Evolutionary conservation across 1,140 invertebrate genomes (phyloP).

Genomic region (Ceratoteleas bidentatus): DNA sequence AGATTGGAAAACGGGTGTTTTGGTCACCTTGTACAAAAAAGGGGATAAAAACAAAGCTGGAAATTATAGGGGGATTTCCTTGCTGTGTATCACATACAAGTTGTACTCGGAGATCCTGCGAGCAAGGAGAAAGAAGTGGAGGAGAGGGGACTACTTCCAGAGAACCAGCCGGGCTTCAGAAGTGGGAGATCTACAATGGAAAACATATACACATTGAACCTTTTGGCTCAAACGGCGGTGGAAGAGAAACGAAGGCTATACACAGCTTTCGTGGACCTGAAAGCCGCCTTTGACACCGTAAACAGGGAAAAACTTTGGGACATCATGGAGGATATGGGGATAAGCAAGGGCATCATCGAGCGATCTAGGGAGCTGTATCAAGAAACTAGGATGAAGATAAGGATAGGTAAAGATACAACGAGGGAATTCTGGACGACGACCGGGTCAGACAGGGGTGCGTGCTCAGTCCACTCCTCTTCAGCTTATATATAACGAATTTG

Average conservation of each 20-base stretch:
- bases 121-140: neutral
- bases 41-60: too few relatives aligned
- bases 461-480: too few relatives aligned
- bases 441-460: slow-evolving; percentile 71
- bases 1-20: too few relatives aligned
- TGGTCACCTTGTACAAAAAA: too few relatives aligned
- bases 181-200: neutral
- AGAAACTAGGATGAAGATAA: slow-evolving; percentile 32
- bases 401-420: slow-evolving; percentile 22
- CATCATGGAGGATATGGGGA: neutral
- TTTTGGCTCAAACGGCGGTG: neutral
- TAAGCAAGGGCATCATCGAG: neutral
- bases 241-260: neutral
- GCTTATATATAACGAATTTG: slow-evolving; percentile 60
- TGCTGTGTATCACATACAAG: neutral
- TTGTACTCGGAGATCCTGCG: neutral
- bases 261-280: neutral
- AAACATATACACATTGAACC: neutral
- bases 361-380: neutral
- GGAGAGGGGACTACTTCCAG: neutral
- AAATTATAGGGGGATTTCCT: neutral
- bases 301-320: neutral
- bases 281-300: neutral
- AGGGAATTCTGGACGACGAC: slow-evolving; percentile 48
- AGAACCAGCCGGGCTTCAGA: neutral